Percentiles rank a stretch among this genome's conserved stretches.
phyloP scores from a whole-genome alignment of 2,888 invertebrate genomes.

The Rhagium mordax region DNA sequence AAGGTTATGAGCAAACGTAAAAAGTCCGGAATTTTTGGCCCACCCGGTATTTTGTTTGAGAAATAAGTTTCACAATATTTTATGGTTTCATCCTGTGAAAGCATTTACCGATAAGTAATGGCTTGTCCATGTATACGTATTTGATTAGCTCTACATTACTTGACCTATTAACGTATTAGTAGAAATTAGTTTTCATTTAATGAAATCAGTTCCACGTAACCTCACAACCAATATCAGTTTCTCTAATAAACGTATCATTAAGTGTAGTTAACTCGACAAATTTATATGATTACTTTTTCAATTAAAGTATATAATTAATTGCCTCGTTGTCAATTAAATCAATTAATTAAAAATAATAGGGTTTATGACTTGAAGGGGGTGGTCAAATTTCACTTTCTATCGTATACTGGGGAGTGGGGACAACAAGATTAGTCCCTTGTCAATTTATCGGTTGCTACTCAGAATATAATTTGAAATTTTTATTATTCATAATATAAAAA shows the following conservation, averaged over 20 bases:
- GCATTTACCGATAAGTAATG: not conserved
- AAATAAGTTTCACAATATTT: too few species aligned
- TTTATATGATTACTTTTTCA: not conserved
- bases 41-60: too few species aligned
- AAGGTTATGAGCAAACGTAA: too few species aligned
- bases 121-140: not conserved
- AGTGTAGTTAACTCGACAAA: not conserved
- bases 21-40: too few species aligned
- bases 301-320: not conserved
- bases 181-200: not conserved
- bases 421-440: too few species aligned
- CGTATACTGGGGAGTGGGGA: too few species aligned
- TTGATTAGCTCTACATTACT: not conserved
- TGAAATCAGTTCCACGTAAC: not conserved
- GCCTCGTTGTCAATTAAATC: too few species aligned
- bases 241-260: not conserved
- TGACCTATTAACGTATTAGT: conserved; percentile 9
- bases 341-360: conserved; percentile 1
- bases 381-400: not conserved
- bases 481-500: too few species aligned
- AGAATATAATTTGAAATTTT: too few species aligned
- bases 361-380: not conserved
- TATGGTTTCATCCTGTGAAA: not conserved
- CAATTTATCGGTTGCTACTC: too few species aligned
- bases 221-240: not conserved